These are phyloP conservation scores for Urosaurus nigricauda DNA, from an alignment of 2,797 vertebrate species.

Conservation along the genomic window DNA sequence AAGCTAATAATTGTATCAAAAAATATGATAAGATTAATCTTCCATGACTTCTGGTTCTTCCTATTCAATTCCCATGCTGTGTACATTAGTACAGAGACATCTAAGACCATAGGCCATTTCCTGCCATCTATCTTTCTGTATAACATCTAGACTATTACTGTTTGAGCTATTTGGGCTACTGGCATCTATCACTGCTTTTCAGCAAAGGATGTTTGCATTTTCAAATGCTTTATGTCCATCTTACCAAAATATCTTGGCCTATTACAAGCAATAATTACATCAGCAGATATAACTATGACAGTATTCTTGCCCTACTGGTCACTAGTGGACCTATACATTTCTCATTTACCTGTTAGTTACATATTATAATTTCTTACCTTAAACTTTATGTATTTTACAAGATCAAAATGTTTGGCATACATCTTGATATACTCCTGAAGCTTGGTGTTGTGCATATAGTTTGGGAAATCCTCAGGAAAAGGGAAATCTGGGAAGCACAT, in stretches of 20 bases:
- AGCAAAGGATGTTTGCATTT: neutral
- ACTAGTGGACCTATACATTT: no score
- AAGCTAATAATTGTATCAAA: no score
- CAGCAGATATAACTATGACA: neutral
- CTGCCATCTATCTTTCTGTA: no score
- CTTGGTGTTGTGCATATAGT: constrained; percentile 86
- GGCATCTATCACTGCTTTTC: neutral
- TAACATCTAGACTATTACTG: no score
- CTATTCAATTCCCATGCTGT: no score
- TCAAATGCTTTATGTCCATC: neutral
- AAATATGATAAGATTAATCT: no score
- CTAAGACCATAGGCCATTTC: no score
- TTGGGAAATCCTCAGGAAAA: constrained; percentile 85
- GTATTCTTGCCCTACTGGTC: no score
- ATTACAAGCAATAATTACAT: neutral
- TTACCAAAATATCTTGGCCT: neutral
- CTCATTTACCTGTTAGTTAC: neutral
- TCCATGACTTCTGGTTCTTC: no score
- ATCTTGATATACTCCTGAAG: constrained; percentile 86
- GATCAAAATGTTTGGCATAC: constrained; percentile 83
- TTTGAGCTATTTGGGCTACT: no score
- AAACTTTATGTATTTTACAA: constrained; percentile 82
- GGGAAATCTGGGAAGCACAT: constrained; percentile 89
- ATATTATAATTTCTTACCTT: constrained; percentile 74
- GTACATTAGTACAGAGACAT: no score